Conservation (phyloP, 2,888 invertebrate species). For the Harpagoxenus sublaevis region DNA sequence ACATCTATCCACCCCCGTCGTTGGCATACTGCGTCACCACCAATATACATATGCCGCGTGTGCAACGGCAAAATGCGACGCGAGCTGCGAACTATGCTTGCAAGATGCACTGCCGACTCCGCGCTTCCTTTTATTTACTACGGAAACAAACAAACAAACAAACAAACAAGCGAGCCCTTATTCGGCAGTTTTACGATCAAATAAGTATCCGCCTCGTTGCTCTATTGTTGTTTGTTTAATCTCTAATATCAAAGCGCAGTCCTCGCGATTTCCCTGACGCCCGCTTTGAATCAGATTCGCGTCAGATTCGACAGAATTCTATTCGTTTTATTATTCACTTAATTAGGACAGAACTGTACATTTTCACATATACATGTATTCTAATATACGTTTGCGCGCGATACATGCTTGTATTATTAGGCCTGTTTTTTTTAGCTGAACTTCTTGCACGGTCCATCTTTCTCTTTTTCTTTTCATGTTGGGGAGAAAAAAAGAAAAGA, state of each 20-base stretch:
- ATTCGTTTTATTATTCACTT: neutral
- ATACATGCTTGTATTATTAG: too few species aligned
- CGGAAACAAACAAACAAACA: neutral
- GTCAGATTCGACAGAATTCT: neutral
- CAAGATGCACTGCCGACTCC: neutral
- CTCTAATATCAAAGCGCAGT: neutral
- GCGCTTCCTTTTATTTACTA: neutral
- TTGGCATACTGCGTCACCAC: slow-evolving; percentile 38
- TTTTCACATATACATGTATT: neutral
- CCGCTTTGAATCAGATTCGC: neutral
- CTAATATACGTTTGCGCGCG: neutral
- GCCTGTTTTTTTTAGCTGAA: too few species aligned
- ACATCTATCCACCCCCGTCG: slow-evolving; percentile 17
- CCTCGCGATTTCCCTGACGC: neutral
- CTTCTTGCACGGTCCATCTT: too few species aligned
- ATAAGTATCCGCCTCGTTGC: slow-evolving; percentile 1
- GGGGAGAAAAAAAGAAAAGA: too few species aligned
- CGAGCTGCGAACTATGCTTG: neutral
- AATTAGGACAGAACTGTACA: neutral
- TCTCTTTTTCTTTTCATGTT: too few species aligned
- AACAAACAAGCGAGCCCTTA: neutral
- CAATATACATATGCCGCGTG: neutral
- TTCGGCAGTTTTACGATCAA: neutral
- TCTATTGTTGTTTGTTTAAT: slow-evolving; percentile 1
- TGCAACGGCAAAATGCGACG: slow-evolving; percentile 23